Base-by-base conservation (phyloP, 2,888 invertebrate species). In the Poecilus cupreus region DNA sequence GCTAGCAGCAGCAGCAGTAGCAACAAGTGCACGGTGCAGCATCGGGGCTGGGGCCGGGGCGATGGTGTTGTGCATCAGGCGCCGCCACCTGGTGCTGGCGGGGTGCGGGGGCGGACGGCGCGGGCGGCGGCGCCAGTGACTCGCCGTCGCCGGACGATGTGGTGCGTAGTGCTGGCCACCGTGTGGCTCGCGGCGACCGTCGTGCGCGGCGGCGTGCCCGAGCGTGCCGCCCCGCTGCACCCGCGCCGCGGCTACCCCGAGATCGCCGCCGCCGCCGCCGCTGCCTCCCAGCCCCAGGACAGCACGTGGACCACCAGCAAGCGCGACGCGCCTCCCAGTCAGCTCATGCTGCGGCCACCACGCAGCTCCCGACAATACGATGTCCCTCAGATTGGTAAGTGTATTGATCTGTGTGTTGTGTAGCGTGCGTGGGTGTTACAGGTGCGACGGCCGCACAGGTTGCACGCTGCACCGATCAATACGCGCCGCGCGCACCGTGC, bases 331-430 rank as follows among this genome's bases (percentile, higher is more conserved):
- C 54, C 22, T 10, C 70, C 80, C 16, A 94, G 93, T 87, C 95
- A 95, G 89, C 92, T 95, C 90, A 94, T 96, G 94, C 90, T 95
- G 87, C 92, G 95, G 85, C 93, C 94, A 82, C 92, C 94, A 82
- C 92, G 96, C 85, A 94, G 94, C 84, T 93, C 93, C 88, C 91
- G 94, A 86, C 93, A 94, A 86, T 96, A 96, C 89, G 96, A 96
- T 90, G 96, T 96, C 84, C 96, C 96, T 85, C 96, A 95, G 91
- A 96, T 96, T 87, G 96, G 96, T 96, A 85, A 88, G 89, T 85
- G 78, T 78, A 78, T 78, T 78, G 78, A 78, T 78, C 78, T 57
- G 78, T 64, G 78, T 64, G 78, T 60, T 32, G 78, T 64, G 51
- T 46, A 39, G 78, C 46, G 78, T 78, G 64, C 78, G 78, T 78